A percentile compares a stretch with the other conserved stretches of the same genome.
Conservation (phyloP, 2,113 vertebrate species). For the Ovibos moschatus region DNA sequence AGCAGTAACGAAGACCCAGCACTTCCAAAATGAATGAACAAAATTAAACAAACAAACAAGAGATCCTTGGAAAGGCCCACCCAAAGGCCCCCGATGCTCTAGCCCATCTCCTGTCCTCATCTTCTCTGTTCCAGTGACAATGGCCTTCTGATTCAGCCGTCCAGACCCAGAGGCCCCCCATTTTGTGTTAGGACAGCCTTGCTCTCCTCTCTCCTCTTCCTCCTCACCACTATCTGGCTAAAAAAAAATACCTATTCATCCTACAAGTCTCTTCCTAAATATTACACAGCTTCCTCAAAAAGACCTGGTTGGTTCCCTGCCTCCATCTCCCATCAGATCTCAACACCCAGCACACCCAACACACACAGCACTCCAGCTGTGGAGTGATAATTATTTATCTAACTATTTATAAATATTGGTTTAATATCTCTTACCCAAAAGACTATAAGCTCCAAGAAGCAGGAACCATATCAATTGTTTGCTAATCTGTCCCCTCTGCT, state of each 20-base stretch:
- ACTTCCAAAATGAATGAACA: neutral
- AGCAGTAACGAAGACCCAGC: neutral
- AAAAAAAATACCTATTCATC: neutral
- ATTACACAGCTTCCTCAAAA: neutral
- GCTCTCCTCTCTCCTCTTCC: neutral
- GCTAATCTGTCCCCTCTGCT: neutral
- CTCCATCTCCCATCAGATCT: neutral
- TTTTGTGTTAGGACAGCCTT: neutral
- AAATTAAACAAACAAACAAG: neutral
- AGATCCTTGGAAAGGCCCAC: neutral
- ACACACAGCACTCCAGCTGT: neutral
- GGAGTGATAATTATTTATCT: neutral
- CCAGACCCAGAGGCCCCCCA: neutral
- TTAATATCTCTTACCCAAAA: neutral
- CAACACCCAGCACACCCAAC: neutral
- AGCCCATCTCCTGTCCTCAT: neutral
- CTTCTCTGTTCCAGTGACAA: neutral
- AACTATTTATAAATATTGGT: neutral
- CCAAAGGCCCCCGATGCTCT: fast-evolving
- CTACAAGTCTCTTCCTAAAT: neutral
- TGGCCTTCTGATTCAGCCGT: neutral
- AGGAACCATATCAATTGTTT: neutral
- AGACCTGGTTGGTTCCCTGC: neutral
- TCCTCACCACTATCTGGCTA: neutral
- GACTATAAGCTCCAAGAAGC: neutral